A percentile compares a stretch with the other conserved stretches of the same genome.
Evolutionary conservation across 1,140 invertebrate genomes (phyloP).

Genomic region (Diorhabda sublineata): DNA sequence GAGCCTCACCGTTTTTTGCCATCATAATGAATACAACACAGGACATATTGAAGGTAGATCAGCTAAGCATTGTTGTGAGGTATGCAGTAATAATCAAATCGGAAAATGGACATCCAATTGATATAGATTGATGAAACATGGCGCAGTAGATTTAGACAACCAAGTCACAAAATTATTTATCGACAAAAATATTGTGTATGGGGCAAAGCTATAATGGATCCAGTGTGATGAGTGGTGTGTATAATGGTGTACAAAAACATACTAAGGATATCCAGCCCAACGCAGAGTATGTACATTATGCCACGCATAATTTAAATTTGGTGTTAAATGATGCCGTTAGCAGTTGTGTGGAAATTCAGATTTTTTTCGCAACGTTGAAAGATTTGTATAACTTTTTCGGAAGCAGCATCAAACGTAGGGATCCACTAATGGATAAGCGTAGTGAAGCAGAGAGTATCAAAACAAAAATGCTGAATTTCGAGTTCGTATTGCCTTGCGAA

Average conservation of each 20-base stretch:
- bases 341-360: conserved; percentile 8
- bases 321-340: conserved; percentile 5
- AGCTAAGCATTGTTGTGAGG: conserved; percentile 17
- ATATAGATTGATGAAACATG: conserved; percentile 18
- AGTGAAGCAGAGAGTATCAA: conserved; percentile 17
- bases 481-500: conserved; percentile 6
- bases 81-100: conserved; percentile 19
- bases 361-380: neutral
- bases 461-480: conserved; percentile 5
- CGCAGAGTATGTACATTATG: conserved; percentile 23
- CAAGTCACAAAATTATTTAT: neutral
- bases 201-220: conserved; percentile 33
- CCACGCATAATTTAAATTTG: conserved; percentile 17
- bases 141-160: conserved; percentile 4
- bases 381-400: conserved; percentile 14
- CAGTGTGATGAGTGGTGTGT: conserved; percentile 30
- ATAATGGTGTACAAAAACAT: conserved; percentile 27
- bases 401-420: no score
- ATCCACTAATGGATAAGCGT: conserved; percentile 5
- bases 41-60: neutral
- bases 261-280: conserved; percentile 22
- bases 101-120: conserved; percentile 1
- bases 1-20: no score
- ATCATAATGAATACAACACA: no score
- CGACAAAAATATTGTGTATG: conserved; percentile 17